These are phyloP conservation scores for Lynx canadensis DNA, from an alignment of 2,113 vertebrate genomes.

Conservation along the genomic window DNA sequence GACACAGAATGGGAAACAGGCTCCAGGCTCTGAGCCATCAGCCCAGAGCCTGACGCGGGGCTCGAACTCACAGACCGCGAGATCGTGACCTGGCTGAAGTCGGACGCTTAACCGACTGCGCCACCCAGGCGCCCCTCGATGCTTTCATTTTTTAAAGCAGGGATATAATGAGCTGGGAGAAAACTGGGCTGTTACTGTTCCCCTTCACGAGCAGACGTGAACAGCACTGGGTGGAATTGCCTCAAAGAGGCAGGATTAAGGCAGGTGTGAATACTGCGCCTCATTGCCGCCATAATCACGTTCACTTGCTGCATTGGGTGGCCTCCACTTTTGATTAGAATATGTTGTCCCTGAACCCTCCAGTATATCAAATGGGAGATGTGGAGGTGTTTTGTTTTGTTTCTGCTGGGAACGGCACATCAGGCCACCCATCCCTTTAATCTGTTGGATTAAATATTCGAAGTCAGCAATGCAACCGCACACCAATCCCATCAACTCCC, in stretches of 20 bases:
- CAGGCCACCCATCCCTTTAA: neutral
- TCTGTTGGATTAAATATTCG: neutral
- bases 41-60: too few species aligned
- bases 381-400: neutral
- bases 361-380: neutral
- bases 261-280: neutral
- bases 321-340: neutral
- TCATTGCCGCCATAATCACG: neutral
- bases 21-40: too few species aligned
- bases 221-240: neutral
- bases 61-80: too few species aligned
- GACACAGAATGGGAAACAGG: too few species aligned
- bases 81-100: too few species aligned
- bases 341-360: neutral
- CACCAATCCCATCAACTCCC: neutral
- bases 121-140: neutral
- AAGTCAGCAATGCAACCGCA: conserved; percentile 1
- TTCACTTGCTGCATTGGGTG: neutral
- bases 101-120: neutral
- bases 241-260: conserved; percentile 3
- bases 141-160: conserved; percentile 20
- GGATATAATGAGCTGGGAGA: neutral
- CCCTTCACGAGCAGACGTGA: neutral
- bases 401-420: neutral
- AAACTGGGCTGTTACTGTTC: neutral